Percentiles rank a stretch among this genome's conserved stretches.
phyloP scores from a whole-genome alignment of 1,140 invertebrate species.

The Drosophila paulistorum region DNA sequence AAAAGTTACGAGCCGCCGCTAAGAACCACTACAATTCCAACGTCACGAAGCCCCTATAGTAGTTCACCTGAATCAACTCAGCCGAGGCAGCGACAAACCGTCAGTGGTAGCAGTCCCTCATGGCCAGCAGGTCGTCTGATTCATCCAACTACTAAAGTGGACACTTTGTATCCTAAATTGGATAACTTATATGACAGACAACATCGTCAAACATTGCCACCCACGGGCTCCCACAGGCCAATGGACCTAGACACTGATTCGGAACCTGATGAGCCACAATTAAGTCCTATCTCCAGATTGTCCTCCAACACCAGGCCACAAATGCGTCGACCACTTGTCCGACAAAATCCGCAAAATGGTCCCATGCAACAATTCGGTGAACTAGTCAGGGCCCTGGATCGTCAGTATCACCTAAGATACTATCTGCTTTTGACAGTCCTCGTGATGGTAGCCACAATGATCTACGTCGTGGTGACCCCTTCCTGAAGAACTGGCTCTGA shows the following conservation, averaged over 20 bases:
- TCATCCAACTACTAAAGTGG: slow-evolving; percentile 46
- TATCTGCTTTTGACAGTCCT: slow-evolving; percentile 50
- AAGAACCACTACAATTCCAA: neutral
- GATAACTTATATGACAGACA: slow-evolving; percentile 59
- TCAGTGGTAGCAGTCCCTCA: neutral
- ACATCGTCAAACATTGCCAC: neutral
- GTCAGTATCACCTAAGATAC: slow-evolving; percentile 65
- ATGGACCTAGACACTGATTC: slow-evolving; percentile 60
- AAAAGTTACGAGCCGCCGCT: neutral
- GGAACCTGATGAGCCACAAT: slow-evolving; percentile 9
- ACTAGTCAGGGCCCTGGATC: slow-evolving; percentile 46
- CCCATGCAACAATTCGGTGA: slow-evolving; percentile 45
- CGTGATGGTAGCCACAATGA: slow-evolving; percentile 48
- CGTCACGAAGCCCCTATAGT: slow-evolving; percentile 42
- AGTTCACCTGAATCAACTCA: slow-evolving; percentile 46
- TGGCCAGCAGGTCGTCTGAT: slow-evolving; percentile 38
- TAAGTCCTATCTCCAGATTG: slow-evolving; percentile 26
- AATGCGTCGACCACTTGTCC: slow-evolving; percentile 11
- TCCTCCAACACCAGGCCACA: slow-evolving; percentile 39
- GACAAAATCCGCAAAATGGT: neutral
- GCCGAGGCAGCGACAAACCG: slow-evolving; percentile 33
- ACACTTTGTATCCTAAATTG: slow-evolving; percentile 57
- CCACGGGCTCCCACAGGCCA: slow-evolving; percentile 16
- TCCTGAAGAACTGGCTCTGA: neutral
- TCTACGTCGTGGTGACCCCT: slow-evolving; percentile 65